phyloP scores from a whole-genome alignment of 2,888 invertebrate species.

The Hyposoter didymator region DNA sequence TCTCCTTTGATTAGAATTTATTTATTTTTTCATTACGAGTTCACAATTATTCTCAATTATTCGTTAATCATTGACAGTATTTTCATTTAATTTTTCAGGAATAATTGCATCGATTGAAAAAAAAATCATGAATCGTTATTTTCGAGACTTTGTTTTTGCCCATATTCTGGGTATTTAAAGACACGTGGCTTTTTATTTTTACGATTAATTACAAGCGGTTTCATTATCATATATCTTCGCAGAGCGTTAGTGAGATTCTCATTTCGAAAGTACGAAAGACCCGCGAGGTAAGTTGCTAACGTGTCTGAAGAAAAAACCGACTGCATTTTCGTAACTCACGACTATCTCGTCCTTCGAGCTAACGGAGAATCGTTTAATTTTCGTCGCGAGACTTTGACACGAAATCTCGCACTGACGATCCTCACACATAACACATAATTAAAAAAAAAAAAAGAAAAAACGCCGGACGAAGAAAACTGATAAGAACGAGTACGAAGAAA shows the following conservation, averaged over 20 bases:
- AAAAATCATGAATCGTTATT: neutral
- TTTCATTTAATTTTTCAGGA: neutral
- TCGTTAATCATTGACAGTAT: neutral
- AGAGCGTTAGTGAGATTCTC: neutral
- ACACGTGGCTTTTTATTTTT: neutral
- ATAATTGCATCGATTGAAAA: neutral
- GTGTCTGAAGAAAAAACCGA: conserved; percentile 6
- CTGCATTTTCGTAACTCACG: conserved; percentile 38
- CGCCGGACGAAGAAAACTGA: conserved; percentile 7
- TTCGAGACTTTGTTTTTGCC: neutral
- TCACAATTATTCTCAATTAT: neutral
- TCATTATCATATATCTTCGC: neutral
- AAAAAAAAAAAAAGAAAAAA: conserved; percentile 11
- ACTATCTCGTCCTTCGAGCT: conserved; percentile 4
- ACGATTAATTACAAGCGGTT: neutral
- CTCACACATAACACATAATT: neutral
- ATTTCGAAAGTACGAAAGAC: conserved; percentile 7
- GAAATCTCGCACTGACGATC: conserved; percentile 12
- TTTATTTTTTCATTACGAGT: neutral
- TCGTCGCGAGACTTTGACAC: conserved; percentile 33
- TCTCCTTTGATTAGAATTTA: neutral
- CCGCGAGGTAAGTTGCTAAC: neutral
- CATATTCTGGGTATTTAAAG: neutral
- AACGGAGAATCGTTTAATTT: conserved; percentile 9
- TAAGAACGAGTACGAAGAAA: conserved; percentile 20